Evolutionary conservation across 2,113 vertebrate genomes (phyloP).

Genomic region (Mesitornis unicolor): DNA sequence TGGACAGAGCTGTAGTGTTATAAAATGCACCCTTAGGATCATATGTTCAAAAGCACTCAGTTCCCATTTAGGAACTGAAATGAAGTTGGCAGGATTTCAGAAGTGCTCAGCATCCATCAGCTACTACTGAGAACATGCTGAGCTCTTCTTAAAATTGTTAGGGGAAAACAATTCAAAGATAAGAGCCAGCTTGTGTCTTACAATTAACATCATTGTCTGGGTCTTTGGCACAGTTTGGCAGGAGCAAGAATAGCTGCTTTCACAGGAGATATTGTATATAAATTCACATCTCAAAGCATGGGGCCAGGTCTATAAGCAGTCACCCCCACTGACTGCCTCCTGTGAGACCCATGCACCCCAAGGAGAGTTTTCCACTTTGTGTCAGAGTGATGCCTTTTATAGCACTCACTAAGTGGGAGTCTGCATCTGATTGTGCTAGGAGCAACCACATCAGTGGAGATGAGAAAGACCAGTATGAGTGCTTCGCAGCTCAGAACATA

Average conservation of each 20-base stretch:
- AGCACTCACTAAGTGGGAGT: background rate
- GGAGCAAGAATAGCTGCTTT: constrained; percentile 40
- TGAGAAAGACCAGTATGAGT: background rate
- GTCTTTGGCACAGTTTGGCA: constrained; percentile 2
- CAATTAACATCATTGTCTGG: constrained; percentile 43
- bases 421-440: background rate
- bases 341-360: background rate
- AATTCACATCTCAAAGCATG: background rate
- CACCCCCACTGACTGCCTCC: background rate
- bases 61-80: constrained; percentile 19
- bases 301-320: background rate
- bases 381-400: background rate
- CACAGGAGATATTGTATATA: background rate
- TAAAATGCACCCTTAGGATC: constrained; percentile 41
- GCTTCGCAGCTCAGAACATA: background rate
- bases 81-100: constrained; percentile 58
- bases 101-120: constrained; percentile 58
- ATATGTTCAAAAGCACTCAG: constrained; percentile 2
- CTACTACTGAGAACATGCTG: constrained; percentile 52
- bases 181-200: constrained; percentile 46
- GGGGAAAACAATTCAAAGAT: constrained; percentile 52
- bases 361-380: background rate
- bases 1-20: background rate
- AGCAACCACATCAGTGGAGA: background rate
- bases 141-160: constrained; percentile 55